Evolutionary conservation across 2,113 vertebrate species (phyloP).

Genomic region (Columbina picui): DNA sequence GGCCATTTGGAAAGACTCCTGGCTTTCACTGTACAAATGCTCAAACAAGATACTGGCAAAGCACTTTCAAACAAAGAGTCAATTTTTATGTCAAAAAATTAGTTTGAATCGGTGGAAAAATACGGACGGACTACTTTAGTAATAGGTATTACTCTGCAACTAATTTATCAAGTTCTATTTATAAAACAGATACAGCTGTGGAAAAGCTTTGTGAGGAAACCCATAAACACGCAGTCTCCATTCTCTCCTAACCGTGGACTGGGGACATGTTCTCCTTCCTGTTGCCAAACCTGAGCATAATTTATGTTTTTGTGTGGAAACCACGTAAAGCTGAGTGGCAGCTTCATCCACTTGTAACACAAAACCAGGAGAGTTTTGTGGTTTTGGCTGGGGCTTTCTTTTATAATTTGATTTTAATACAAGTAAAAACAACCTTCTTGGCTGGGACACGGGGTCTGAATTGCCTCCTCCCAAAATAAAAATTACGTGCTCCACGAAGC

Average conservation of each 20-base stretch:
- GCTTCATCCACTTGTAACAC: background rate
- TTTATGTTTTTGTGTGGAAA: background rate
- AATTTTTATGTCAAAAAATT: background rate
- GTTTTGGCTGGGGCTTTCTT: background rate
- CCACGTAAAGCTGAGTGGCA: background rate
- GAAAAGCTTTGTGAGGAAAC: background rate
- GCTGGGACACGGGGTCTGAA: background rate
- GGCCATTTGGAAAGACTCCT: background rate
- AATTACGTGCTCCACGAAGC: accelerated
- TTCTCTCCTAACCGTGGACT: background rate
- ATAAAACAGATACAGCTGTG: slow-evolving; percentile 14
- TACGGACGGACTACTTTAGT: background rate
- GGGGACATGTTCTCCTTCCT: background rate
- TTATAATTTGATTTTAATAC: slow-evolving; percentile 31
- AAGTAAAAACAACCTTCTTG: background rate
- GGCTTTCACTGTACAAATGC: background rate
- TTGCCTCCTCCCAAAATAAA: background rate
- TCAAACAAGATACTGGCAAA: background rate
- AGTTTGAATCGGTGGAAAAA: background rate
- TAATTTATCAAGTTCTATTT: slow-evolving; percentile 6
- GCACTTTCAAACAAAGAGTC: background rate
- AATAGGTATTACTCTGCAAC: background rate
- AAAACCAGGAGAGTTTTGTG: background rate
- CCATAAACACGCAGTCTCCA: background rate
- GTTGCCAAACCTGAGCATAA: background rate